Evolutionary conservation across 2,888 invertebrate genomes (phyloP), one percentile per base, ranked within the genome.

Genomic region (Enoplolaimus lenunculus): DNA sequence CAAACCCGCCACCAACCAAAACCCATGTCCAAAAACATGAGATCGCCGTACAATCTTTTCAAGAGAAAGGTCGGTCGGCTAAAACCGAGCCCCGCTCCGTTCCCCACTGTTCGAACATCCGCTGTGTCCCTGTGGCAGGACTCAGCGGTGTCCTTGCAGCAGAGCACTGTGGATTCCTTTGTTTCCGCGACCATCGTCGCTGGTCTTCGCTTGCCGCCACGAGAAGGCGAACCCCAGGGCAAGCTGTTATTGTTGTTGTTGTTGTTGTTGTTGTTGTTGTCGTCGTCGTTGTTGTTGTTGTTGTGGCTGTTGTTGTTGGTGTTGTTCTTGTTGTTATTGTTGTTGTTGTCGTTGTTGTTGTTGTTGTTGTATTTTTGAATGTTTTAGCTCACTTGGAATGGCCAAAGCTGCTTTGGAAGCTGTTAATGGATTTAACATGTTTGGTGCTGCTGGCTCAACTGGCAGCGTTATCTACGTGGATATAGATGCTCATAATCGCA

Each of bases 391-490:
- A 28, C n/a, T 70, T 2, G 70, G 93, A 30, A 90, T 95, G 88
- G 94, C 94, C 0, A 95, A 98, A 84, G 91, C 97, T 69, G 98
- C 98, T 0, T 84, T 99, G 60, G 98, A 99, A 85, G 93, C 97
- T 0, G 91, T 98, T 34, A 98, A 98, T 81, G 98, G 98, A 0
- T 94, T 93, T 80, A 98, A 99, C 83, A 84, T 98, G 74, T 98
- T 94, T 82, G 98, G 98, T 0, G 92, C 93, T 76, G 90, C 91
- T 77, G 97, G 97, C 28, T 93, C 95, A 0, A 90, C 93, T 0
- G 95, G 94, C 90, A 94, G 94, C 77, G 97, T 98, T 0, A 90
- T 98, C 70, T 98, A 97, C 82, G 95, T 97, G 1, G 98, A 98
- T 80, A 97, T 98, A 77, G 98, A 99, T 84, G 98, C 98, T 0